Conservation (phyloP, 2,113 vertebrate genomes). For the Ovis canadensis region DNA sequence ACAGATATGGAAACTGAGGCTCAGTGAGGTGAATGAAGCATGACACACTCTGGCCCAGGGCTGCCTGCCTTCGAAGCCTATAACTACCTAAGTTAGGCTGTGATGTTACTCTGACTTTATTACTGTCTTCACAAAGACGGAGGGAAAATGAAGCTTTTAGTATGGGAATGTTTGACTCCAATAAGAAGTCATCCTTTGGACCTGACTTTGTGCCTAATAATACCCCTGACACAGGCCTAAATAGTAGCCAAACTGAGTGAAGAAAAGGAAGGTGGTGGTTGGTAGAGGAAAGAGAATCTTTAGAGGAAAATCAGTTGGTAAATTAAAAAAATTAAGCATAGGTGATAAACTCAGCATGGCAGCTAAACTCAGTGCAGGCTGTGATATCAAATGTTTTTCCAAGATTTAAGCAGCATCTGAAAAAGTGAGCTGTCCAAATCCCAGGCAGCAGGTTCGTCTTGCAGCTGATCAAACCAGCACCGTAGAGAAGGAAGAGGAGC, state of each 20-base stretch:
- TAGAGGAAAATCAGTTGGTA: conserved; percentile 47
- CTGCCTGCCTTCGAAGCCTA: neutral
- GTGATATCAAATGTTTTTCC: conserved; percentile 63
- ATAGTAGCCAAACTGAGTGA: neutral
- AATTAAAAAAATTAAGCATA: conserved; percentile 18
- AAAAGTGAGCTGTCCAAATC: conserved; percentile 25
- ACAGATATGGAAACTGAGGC: neutral
- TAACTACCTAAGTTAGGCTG: neutral
- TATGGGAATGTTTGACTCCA: neutral
- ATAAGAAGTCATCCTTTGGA: neutral
- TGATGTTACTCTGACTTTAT: too few species aligned
- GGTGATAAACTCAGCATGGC: neutral
- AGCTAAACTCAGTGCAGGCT: conserved; percentile 57
- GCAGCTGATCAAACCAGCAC: conserved; percentile 16
- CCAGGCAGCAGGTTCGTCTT: neutral
- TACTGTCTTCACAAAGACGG: neutral
- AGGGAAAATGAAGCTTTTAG: neutral
- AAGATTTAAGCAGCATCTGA: neutral
- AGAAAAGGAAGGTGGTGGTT: neutral
- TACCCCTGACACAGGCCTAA: neutral
- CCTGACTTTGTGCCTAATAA: neutral
- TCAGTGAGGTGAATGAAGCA: neutral
- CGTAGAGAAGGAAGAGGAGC: accelerated
- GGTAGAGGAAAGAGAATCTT: neutral
- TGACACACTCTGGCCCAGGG: neutral